Evolutionary conservation across 2,113 vertebrate species (phyloP).

Genomic region (western clawed frog (Xenopus tropicalis)): DNA sequence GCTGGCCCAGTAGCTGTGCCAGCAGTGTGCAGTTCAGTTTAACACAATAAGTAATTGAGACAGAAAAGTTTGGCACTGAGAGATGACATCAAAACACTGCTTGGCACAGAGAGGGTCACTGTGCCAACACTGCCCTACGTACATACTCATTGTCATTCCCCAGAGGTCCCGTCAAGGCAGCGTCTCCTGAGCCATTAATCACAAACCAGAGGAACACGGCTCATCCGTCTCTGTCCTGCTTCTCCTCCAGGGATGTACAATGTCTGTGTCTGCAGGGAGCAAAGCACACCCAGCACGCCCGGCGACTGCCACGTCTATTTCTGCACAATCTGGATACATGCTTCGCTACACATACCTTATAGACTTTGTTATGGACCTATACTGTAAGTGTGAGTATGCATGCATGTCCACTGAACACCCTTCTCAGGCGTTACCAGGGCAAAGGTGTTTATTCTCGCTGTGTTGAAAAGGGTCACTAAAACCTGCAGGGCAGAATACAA

Average conservation of each 20-base stretch:
- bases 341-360: too few relatives aligned
- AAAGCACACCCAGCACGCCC: slow-evolving; percentile 3
- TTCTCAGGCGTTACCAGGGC: background rate
- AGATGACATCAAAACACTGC: background rate
- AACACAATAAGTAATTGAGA: slow-evolving; percentile 1
- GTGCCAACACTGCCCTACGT: slow-evolving; percentile 5
- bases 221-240: slow-evolving; percentile 40
- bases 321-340: background rate
- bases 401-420: background rate
- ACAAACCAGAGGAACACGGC: slow-evolving; percentile 29
- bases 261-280: slow-evolving; percentile 37
- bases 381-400: background rate
- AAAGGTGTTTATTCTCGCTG: too few relatives aligned
- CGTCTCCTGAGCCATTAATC: slow-evolving; percentile 34
- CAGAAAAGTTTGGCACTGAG: background rate
- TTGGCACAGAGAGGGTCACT: slow-evolving; percentile 23
- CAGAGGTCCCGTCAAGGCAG: slow-evolving; percentile 30
- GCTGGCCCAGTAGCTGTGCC: background rate
- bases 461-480: too few relatives aligned
- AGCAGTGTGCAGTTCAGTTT: background rate
- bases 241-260: slow-evolving; percentile 39
- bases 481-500: too few relatives aligned
- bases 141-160: slow-evolving; percentile 31
- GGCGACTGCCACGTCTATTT: slow-evolving; percentile 11
- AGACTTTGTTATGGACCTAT: too few relatives aligned